Evolutionary conservation across 2,888 invertebrate species (phyloP).

Genomic region (Coenonympha arcania): DNA sequence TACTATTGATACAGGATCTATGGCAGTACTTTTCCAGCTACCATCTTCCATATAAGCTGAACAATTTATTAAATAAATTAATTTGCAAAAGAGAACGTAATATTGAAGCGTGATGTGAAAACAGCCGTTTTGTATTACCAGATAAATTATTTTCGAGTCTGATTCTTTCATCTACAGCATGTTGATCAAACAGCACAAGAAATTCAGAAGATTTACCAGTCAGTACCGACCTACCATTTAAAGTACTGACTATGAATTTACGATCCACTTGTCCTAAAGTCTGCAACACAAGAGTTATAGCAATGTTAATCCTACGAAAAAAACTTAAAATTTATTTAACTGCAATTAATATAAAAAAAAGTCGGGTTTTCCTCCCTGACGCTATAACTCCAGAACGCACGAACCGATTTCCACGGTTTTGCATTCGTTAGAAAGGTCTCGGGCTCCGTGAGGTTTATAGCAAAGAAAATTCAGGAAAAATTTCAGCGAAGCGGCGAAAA

Average conservation of each 20-base stretch:
- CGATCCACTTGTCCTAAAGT: slow-evolving; percentile 83
- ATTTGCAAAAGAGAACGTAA: background rate
- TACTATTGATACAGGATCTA: slow-evolving; percentile 46
- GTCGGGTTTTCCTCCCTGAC: too few relatives aligned
- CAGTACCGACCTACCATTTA: slow-evolving; percentile 36
- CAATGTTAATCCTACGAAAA: background rate
- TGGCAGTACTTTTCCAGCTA: slow-evolving; percentile 47
- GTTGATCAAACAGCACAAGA: slow-evolving; percentile 86
- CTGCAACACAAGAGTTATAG: slow-evolving; percentile 43
- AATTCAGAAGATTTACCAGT: slow-evolving; percentile 53
- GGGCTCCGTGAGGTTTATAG: too few relatives aligned
- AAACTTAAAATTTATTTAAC: background rate
- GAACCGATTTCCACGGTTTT: too few relatives aligned
- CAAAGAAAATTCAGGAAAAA: too few relatives aligned
- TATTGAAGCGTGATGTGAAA: background rate
- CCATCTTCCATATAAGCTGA: slow-evolving; percentile 63
- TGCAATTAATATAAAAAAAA: background rate
- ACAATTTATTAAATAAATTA: slow-evolving; percentile 20
- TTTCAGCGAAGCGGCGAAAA: too few relatives aligned
- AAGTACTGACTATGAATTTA: slow-evolving; percentile 78
- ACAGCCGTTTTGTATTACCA: slow-evolving; percentile 70
- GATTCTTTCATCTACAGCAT: slow-evolving; percentile 89
- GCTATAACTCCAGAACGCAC: too few relatives aligned
- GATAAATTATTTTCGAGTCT: slow-evolving; percentile 79
- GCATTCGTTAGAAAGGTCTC: too few relatives aligned